Conservation (phyloP, 2,888 invertebrate genomes). For the Xestia rhomboidea region DNA sequence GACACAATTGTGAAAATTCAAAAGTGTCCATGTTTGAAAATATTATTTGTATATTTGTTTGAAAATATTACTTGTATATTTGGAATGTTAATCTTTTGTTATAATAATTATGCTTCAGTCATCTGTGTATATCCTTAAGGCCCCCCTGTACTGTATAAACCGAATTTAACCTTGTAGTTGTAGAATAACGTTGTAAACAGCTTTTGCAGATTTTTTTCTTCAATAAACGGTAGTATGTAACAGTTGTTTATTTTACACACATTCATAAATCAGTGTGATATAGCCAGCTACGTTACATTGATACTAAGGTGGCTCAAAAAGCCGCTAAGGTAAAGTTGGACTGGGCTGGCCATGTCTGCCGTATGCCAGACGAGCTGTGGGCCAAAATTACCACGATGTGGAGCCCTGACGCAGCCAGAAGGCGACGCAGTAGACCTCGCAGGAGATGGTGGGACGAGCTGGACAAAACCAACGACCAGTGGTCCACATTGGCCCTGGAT, state of each 20-base stretch:
- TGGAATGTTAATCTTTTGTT: background rate
- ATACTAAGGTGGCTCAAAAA: no score
- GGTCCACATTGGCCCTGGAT: no score
- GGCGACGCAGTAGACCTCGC: no score
- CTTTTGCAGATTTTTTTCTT: conserved; percentile 7
- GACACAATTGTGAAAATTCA: background rate
- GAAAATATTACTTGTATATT: background rate
- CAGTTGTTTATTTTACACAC: background rate
- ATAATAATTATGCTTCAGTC: background rate
- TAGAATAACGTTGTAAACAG: background rate
- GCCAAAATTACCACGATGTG: no score
- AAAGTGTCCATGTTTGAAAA: background rate
- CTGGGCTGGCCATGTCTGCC: no score
- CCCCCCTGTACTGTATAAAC: conserved; percentile 35
- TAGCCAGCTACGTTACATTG: no score
- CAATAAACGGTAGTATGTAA: conserved; percentile 4
- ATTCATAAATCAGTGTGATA: no score
- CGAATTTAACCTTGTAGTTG: conserved; percentile 42
- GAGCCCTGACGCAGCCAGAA: no score
- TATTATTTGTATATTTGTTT: background rate
- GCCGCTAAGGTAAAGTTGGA: no score
- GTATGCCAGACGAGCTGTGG: no score
- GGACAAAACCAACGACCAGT: no score
- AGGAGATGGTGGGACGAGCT: no score
- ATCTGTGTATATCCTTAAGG: background rate